Base-by-base conservation (phyloP, 2,113 vertebrate genomes). In the Bombycilla garrulus region DNA sequence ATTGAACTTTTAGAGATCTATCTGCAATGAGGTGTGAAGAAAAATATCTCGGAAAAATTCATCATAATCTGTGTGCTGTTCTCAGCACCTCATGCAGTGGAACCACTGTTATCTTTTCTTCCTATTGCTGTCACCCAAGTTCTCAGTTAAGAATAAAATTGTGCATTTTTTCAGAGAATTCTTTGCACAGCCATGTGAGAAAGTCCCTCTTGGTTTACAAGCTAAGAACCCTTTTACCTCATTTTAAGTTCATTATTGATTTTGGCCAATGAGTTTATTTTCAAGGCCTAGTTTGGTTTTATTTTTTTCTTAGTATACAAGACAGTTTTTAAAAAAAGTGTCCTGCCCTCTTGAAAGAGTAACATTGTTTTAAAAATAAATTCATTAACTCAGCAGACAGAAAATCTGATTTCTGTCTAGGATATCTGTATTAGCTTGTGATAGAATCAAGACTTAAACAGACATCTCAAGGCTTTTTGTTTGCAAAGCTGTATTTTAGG, bases 241-340 rank as follows among this genome's bases (percentile, higher is more conserved):
- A n/a, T n/a, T n/a, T n/a, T 26, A 45, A 31, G 40, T 1, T 66
- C 23, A 12, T 62, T 93, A 42, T 6, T 66, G 42, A 48, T 26
- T 88, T 67, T 47, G n/a, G 38, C 42, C 60, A 77, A 44, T 2
- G 1, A 91, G 71, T 82, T 76, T 67, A 71, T 95, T 97, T 97
- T 95, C 89, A 91, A 93, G 74, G 62, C 48, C 73, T 78, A 48
- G 22, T 86, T 93, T 60, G 19, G 24, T 70, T 67, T 71, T 26
- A 57, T 95, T 88, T 72, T 60, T 94, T 95, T 91, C 60, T 96
- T 73, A 38, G 56, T 56, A 74, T 92, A 79, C 31, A 83, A 50
- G 24, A 81, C 54, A 76, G 64, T 84, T 77, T 96, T 89, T 81
- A 73, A 84, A 95, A 72, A 47, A 56, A 67, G 15, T 20, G 21